phyloP scores from a whole-genome alignment of 1,140 invertebrate genomes.

The Apis cerana region DNA sequence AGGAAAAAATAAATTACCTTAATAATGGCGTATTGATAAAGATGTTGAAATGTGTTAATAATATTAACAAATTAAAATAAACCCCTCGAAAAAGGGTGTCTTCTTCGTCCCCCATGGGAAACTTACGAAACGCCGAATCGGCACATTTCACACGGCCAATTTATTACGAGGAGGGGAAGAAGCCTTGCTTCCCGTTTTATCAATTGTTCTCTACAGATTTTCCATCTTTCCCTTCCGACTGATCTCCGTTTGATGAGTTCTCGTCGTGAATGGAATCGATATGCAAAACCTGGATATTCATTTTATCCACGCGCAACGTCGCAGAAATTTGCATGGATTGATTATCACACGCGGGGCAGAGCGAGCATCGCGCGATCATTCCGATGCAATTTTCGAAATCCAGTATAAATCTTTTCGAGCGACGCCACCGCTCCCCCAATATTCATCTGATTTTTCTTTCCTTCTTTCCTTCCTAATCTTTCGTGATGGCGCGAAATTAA shows the following conservation, averaged over 20 bases:
- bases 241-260: neutral
- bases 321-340: slow-evolving; percentile 18
- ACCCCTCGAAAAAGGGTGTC: too few relatives aligned
- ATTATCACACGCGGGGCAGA: neutral
- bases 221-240: neutral
- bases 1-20: too few relatives aligned
- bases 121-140: slow-evolving; percentile 56
- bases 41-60: too few relatives aligned
- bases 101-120: slow-evolving; percentile 24
- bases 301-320: neutral
- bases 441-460: too few relatives aligned
- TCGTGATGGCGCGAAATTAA: too few relatives aligned
- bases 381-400: too few relatives aligned
- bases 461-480: too few relatives aligned
- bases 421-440: too few relatives aligned
- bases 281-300: slow-evolving; percentile 7
- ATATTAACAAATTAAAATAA: too few relatives aligned
- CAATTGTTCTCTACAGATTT: neutral
- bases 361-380: too few relatives aligned
- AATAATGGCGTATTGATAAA: too few relatives aligned
- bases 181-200: neutral
- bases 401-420: too few relatives aligned
- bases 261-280: neutral
- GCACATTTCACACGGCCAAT: slow-evolving; percentile 48
- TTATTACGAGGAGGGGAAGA: slow-evolving; percentile 29